Evolutionary conservation across 2,113 vertebrate species (phyloP).

Genomic region (Okapia johnstoni): DNA sequence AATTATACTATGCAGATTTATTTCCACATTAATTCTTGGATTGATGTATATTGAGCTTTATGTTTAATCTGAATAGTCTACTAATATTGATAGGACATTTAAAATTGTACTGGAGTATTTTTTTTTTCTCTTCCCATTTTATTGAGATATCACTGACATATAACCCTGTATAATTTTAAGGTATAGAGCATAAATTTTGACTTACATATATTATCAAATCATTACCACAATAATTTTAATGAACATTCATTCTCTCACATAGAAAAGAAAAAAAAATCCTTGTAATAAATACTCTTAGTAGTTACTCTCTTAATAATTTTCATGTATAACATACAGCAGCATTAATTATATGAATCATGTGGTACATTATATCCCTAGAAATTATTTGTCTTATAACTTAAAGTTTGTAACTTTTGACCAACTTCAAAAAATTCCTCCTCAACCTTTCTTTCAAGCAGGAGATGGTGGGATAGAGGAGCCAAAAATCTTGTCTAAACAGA

Average conservation of each 20-base stretch:
- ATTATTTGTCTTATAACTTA: neutral
- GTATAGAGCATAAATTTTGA: neutral
- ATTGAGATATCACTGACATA: neutral
- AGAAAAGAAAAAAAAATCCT: neutral
- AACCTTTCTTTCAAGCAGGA: neutral
- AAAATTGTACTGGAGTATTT: neutral
- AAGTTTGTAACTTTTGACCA: neutral
- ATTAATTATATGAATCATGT: neutral
- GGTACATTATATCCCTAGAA: neutral
- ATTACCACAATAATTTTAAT: neutral
- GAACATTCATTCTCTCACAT: neutral
- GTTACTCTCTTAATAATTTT: neutral
- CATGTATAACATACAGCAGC: neutral
- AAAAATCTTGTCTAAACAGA: neutral
- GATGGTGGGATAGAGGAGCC: neutral
- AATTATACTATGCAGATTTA: neutral
- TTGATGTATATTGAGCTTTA: neutral
- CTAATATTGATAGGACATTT: neutral
- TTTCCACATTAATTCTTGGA: neutral
- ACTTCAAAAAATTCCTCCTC: neutral
- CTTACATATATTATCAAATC: neutral
- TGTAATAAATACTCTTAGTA: neutral
- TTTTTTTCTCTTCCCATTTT: neutral
- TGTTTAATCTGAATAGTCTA: neutral
- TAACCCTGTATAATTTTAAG: neutral